Conservation (phyloP, 2,888 invertebrate species). For the Petrolisthes manimaculis region DNA sequence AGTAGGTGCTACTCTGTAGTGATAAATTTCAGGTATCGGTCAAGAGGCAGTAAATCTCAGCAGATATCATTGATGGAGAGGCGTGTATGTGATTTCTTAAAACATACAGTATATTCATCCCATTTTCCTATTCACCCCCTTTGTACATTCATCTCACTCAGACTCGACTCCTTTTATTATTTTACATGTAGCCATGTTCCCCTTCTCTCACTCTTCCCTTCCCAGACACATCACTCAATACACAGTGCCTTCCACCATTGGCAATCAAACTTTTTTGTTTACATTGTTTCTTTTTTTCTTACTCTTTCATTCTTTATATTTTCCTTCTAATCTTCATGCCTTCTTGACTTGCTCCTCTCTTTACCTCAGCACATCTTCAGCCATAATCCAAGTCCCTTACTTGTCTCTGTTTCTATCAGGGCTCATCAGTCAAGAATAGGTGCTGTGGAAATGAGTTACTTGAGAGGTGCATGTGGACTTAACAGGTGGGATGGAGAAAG, state of each 20-base stretch:
- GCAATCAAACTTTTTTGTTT: too few species aligned
- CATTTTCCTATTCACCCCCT: slow-evolving; percentile 3
- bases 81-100: too few species aligned
- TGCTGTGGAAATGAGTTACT: too few species aligned
- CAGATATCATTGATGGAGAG: too few species aligned
- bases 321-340: neutral
- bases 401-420: neutral
- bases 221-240: neutral
- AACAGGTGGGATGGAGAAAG: too few species aligned
- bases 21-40: too few species aligned
- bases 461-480: too few species aligned
- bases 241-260: neutral
- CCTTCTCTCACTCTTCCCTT: neutral
- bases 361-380: neutral
- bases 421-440: too few species aligned
- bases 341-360: neutral
- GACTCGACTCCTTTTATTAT: neutral
- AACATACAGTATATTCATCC: neutral
- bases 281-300: neutral
- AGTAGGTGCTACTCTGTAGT: too few species aligned
- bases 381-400: neutral
- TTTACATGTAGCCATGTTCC: too few species aligned
- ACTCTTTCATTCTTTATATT: neutral
- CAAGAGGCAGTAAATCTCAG: too few species aligned
- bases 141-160: neutral